These are phyloP conservation scores for Poecilus cupreus DNA, from an alignment of 2,888 invertebrate genomes.

Conservation along the genomic window DNA sequence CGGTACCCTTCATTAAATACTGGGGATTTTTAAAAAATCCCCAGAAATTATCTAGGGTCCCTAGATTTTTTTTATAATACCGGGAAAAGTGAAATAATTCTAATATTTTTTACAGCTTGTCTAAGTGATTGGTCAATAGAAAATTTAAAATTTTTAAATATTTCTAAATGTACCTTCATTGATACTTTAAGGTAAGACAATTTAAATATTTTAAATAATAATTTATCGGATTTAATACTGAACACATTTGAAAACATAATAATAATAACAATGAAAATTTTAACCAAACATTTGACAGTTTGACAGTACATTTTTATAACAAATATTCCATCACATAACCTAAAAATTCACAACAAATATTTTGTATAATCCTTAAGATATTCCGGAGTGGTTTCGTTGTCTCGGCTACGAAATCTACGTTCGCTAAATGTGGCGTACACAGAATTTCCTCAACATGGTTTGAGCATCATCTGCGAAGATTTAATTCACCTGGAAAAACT, in stretches of 20 bases:
- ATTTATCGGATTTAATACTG: too few relatives aligned
- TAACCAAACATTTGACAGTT: too few relatives aligned
- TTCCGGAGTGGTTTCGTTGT: constrained; percentile 73
- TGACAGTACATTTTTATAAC: too few relatives aligned
- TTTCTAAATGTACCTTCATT: constrained; percentile 78
- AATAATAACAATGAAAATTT: too few relatives aligned
- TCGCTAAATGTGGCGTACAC: constrained; percentile 80
- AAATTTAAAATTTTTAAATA: constrained; percentile 78
- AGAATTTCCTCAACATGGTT: constrained; percentile 80
- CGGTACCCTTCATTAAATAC: too few relatives aligned
- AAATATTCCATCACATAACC: too few relatives aligned
- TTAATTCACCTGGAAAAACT: constrained; percentile 78
- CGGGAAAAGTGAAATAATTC: too few relatives aligned
- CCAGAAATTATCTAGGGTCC: too few relatives aligned
- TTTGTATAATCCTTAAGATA: neutral
- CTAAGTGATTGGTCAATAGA: constrained; percentile 80
- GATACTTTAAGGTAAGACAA: constrained; percentile 74
- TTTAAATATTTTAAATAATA: neutral
- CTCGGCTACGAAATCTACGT: constrained; percentile 77
- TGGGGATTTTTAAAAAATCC: too few relatives aligned
- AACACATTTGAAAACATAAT: too few relatives aligned
- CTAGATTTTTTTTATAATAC: too few relatives aligned
- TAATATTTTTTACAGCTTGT: constrained; percentile 72
- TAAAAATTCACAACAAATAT: too few relatives aligned
- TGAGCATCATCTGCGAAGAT: constrained; percentile 80